These are phyloP conservation scores for Lethrus apterus DNA, from an alignment of 1,140 invertebrate species.

Conservation along the genomic window DNA sequence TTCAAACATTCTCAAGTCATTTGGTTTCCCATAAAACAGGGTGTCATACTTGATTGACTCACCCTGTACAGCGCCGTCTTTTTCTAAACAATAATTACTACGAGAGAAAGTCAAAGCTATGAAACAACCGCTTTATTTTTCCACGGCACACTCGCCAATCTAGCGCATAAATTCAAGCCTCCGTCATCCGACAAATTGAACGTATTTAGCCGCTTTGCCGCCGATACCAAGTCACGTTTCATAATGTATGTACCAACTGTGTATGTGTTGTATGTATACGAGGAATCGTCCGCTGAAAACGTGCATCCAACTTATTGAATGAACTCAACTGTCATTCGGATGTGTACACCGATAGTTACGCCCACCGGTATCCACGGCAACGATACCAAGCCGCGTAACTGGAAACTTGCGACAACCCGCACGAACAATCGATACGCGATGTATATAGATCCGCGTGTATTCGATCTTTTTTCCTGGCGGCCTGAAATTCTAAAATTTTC, in stretches of 20 bases:
- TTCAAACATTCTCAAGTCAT: too few species aligned
- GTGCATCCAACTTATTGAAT: conserved; percentile 14
- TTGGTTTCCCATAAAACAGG: too few species aligned
- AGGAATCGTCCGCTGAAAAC: not conserved
- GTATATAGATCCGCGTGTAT: not conserved
- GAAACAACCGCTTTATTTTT: too few species aligned
- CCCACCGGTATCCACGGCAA: conserved; percentile 31
- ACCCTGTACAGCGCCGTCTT: conserved; percentile 10
- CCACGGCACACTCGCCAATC: too few species aligned
- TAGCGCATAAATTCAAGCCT: not conserved
- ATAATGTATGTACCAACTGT: not conserved
- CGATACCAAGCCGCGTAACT: conserved; percentile 32
- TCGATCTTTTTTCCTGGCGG: not conserved
- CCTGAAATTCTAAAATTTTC: too few species aligned
- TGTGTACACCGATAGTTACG: conserved; percentile 33
- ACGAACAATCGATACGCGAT: conserved; percentile 28
- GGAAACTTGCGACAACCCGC: conserved; percentile 12
- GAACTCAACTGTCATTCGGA: conserved; percentile 15
- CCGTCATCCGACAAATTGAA: not conserved
- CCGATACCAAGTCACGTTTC: not conserved
- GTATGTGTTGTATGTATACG: not conserved
- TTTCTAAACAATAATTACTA: too few species aligned
- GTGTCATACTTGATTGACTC: conserved; percentile 8
- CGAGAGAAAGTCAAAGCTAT: too few species aligned
- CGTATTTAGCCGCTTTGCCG: not conserved